A percentile compares a stretch with the other conserved stretches of the same genome.
Evolutionary conservation across 2,888 invertebrate genomes (phyloP).

Genomic region (Lithophane ornitopus): DNA sequence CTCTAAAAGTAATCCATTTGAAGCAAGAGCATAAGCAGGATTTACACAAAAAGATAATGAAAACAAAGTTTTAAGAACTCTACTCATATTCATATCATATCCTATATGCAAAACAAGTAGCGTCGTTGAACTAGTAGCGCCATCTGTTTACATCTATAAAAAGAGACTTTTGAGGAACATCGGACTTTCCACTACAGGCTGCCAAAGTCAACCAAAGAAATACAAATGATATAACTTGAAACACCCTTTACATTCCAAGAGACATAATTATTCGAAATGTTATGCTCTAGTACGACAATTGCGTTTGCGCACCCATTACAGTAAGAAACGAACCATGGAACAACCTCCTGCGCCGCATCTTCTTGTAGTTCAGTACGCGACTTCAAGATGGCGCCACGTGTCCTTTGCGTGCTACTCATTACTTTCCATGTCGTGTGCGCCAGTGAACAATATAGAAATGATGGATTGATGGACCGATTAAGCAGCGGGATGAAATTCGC

Average conservation of each 20-base stretch:
- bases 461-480: slow-evolving; percentile 82
- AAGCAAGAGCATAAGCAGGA: not conserved
- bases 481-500: slow-evolving; percentile 86
- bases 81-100: not conserved
- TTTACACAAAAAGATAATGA: not conserved
- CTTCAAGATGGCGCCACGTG: slow-evolving; percentile 84
- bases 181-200: not conserved
- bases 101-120: not conserved
- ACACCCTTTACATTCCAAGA: slow-evolving; percentile 75
- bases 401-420: slow-evolving; percentile 72
- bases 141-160: not conserved
- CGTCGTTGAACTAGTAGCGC: not conserved
- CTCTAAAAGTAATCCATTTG: not conserved
- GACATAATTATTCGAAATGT: slow-evolving; percentile 75
- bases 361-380: slow-evolving; percentile 74
- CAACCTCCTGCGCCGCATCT: slow-evolving; percentile 55
- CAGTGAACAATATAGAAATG: slow-evolving; percentile 74
- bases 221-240: not conserved
- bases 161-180: not conserved
- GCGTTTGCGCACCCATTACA: slow-evolving; percentile 81
- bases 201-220: not conserved
- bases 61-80: not conserved
- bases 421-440: slow-evolving; percentile 70
- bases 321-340: slow-evolving; percentile 79
- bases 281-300: slow-evolving; percentile 81